Evolutionary conservation across 2,888 invertebrate species (phyloP), one percentile per base, ranked within the genome.

Genomic region (Meiosimyza decipiens): DNA sequence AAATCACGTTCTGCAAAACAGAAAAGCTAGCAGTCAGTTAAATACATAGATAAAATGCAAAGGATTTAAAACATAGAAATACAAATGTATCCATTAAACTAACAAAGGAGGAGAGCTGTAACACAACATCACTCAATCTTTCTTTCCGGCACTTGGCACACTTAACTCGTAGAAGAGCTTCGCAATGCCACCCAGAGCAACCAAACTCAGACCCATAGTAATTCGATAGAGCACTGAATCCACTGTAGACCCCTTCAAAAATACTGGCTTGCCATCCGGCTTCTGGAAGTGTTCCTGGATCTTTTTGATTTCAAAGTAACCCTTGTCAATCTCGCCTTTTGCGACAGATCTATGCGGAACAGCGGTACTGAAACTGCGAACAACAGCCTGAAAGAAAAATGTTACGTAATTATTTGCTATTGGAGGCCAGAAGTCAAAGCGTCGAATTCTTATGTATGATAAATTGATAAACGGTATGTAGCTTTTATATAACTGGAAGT

Each of bases 261-360:
- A 88, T 1, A 90, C 84, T 3, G 89, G 89, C 28, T 86, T 82
- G 6, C 87, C 89, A 80, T 90, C 88, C 5, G 83, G 78, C 65
- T 83, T 81, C 77, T 88, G 88, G 76, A 83, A 87, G 47, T 79
- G 77, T 22, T 82, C 81, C 64, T 84, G 84, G 2, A 79, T 6
- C 15, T 78, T 79, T 69, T 78, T 81, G 71, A 84, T 69, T 76
- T 84, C 84, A 18, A 81, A 80, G 66, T 83, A 85, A 2, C 85
- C 85, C 70, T 84, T 82, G 55, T 84, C 80, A 67, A 85, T 74
- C 72, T 86, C 80, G 11, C 75, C 81, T 73, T 82, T 81, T 72
- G 80, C 76, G 49, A 77, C 76, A 12, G 59, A 52, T 71, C 80
- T 79, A n/a, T 77, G 81, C 28, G 75, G 75, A 59, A 77, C 77